Base-by-base conservation (phyloP, 1,140 invertebrate genomes). In the Battus philenor region DNA sequence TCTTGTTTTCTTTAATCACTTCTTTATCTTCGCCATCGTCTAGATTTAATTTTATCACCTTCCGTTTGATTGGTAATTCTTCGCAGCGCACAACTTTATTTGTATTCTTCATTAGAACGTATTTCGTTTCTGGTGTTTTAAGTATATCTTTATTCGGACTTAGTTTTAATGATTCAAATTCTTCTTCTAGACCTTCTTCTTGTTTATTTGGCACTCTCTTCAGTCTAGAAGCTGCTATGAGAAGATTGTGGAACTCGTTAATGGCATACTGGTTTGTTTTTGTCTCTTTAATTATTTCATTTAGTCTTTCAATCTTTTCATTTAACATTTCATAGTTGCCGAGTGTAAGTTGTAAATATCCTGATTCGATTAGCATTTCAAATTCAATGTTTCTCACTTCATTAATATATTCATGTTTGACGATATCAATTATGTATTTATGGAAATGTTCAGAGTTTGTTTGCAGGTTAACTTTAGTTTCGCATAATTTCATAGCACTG, bases 201-300 rank as follows among this genome's bases (percentile, higher is more conserved):
- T 44, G 18, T 26, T 47, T 60, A 12, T 46, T 50, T 1, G 33
- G 30, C 0, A 36, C 10, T 27, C 46, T 63, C 0, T 59, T 50
- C 6, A 77, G 3, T 10, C 51, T 44, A 0, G 68, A 69, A 0
- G 64, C 66, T 2, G 73, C 53, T 0, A 64, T 43, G 48, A 73
- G 52, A n/a, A 81, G 30, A 56, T 84, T 84, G n/a, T 64, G 44
- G 0, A 81, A 33, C 7, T 84, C 77, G 22, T 67, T 71, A 0
- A 13, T 32, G 16, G 73, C 17, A 45, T 78, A 76, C 0, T 3
- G 18, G 49, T 72, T 51, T 0, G 61, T 9, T 1, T 13, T 31
- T 4, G 38, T 30, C 6, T 70, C 68, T 8, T 66, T 43, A 4
- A 62, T 10, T 1, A 70, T 50, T 29, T 81, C 75, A 12, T 73